Percentiles rank a stretch among this genome's conserved stretches.
Evolutionary conservation across 2,888 invertebrate species (phyloP).

Genomic region (Trilocha varians): DNA sequence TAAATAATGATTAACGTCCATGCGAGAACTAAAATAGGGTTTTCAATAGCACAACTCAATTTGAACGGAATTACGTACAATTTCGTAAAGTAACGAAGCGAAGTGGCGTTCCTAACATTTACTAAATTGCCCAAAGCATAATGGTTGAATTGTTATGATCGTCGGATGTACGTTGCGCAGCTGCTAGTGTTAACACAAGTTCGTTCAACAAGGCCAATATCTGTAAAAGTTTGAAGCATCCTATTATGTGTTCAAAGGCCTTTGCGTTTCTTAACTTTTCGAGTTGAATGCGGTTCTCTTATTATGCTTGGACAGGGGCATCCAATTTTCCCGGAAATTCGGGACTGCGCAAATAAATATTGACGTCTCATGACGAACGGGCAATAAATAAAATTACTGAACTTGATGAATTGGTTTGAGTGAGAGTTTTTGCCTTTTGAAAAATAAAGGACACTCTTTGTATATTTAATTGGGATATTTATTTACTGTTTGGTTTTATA

Average conservation of each 20-base stretch:
- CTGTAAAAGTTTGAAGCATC: constrained; percentile 46
- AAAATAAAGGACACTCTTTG: too few relatives aligned
- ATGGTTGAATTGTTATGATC: background rate
- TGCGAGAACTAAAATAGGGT: too few relatives aligned
- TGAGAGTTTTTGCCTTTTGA: too few relatives aligned
- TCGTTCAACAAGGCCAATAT: constrained; percentile 54
- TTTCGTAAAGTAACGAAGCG: too few relatives aligned
- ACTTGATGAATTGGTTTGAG: too few relatives aligned
- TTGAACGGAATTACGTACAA: too few relatives aligned
- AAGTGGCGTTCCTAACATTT: too few relatives aligned
- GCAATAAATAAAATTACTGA: constrained; percentile 3
- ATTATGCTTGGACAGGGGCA: constrained; percentile 30
- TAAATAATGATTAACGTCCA: too few relatives aligned
- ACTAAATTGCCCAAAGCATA: too few relatives aligned
- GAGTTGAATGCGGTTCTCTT: constrained; percentile 25
- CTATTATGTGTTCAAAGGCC: constrained; percentile 57
- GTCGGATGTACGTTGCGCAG: constrained; percentile 16
- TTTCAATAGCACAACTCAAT: too few relatives aligned
- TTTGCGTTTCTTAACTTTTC: constrained; percentile 44
- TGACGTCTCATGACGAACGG: constrained; percentile 2
- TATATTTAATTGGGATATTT: too few relatives aligned
- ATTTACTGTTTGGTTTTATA: too few relatives aligned
- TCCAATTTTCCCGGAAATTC: constrained; percentile 27
- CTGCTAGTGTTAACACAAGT: constrained; percentile 48
- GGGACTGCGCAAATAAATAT: constrained; percentile 18